Conservation (phyloP, 2,888 invertebrate species). For the Miltochrista miniata region DNA sequence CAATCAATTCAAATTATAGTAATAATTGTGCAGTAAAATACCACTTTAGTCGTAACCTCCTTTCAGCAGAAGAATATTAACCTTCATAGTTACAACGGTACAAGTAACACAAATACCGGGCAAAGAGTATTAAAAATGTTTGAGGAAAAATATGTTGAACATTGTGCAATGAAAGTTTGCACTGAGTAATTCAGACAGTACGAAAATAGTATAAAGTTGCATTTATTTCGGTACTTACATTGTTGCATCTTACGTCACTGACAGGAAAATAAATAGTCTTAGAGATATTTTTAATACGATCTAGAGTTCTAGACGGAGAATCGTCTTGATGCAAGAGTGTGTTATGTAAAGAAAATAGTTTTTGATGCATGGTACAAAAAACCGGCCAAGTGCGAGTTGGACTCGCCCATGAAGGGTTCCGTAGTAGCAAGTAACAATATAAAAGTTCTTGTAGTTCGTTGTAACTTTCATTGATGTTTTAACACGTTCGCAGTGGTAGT, state of each 20-base stretch:
- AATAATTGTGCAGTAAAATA: no score
- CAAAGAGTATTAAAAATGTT: background rate
- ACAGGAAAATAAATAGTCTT: background rate
- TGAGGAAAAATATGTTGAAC: constrained; percentile 15
- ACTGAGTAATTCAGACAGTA: constrained; percentile 10
- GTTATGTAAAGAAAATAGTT: no score
- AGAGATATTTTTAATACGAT: background rate
- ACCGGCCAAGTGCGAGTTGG: no score
- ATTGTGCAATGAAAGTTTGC: constrained; percentile 5
- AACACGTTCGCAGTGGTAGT: no score
- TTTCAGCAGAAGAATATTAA: background rate
- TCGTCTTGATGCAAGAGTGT: no score
- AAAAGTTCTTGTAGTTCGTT: no score
- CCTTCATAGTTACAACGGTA: background rate
- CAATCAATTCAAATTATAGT: no score
- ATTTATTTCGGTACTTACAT: background rate
- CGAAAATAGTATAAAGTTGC: constrained; percentile 14
- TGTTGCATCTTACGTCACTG: constrained; percentile 1
- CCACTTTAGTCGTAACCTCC: no score
- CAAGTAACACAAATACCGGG: background rate
- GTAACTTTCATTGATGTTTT: no score
- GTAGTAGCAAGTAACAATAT: no score
- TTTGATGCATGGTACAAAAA: no score
- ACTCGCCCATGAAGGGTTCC: no score
- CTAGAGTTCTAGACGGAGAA: background rate